These are phyloP conservation scores for Carpatolechia fugitivella DNA, from an alignment of 2,888 invertebrate genomes.

Conservation along the genomic window DNA sequence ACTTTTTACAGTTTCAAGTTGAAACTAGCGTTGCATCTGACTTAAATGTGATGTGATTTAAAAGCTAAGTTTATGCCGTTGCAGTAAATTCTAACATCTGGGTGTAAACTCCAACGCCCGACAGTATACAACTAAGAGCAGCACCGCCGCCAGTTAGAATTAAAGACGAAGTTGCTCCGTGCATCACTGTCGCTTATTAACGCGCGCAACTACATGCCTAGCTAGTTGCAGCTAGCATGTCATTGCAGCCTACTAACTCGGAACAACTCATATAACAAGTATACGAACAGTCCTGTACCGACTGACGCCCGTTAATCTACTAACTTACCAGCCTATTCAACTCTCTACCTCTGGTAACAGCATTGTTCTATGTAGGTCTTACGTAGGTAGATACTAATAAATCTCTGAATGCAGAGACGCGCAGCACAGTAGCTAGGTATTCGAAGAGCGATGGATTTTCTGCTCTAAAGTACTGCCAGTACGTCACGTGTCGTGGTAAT, in stretches of 20 bases:
- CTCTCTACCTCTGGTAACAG: not conserved
- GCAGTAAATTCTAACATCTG: conserved; percentile 32
- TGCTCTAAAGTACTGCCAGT: not conserved
- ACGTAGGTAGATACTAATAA: not conserved
- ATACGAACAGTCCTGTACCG: not conserved
- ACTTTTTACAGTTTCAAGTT: not conserved
- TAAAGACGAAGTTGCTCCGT: conserved; percentile 36
- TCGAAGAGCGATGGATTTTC: not conserved
- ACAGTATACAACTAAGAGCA: conserved; percentile 24
- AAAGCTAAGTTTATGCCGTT: conserved; percentile 33
- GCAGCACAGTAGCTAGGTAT: not conserved
- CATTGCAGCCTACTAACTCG: too few relatives aligned
- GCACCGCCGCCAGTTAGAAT: conserved; percentile 29
- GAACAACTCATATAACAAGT: not conserved
- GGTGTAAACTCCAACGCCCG: conserved; percentile 10
- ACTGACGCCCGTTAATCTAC: not conserved
- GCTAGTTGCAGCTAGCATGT: not conserved
- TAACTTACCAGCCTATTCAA: not conserved
- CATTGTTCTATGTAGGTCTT: not conserved
- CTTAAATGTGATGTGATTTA: conserved; percentile 28
- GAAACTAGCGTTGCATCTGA: not conserved
- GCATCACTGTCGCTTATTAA: conserved; percentile 29
- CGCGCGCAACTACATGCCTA: not conserved
- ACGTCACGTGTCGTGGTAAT: not conserved
- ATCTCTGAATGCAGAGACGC: not conserved